phyloP scores from a whole-genome alignment of 2,888 invertebrate species.

The Escarpia spicata region DNA sequence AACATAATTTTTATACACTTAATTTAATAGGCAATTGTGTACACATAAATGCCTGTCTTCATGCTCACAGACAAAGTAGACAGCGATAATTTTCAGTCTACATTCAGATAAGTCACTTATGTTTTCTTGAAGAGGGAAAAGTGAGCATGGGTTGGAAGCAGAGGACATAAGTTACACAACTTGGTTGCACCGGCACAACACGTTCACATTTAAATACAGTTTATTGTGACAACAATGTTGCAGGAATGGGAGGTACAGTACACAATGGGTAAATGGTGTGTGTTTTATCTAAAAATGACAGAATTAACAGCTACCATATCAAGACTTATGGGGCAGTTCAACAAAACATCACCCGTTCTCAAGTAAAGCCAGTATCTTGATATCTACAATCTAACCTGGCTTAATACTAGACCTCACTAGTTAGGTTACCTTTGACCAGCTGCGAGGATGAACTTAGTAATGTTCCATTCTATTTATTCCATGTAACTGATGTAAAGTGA shows the following conservation, averaged over 20 bases:
- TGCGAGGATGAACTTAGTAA: too few relatives aligned
- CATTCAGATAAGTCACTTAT: neutral
- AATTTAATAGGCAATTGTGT: neutral
- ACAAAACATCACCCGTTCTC: neutral
- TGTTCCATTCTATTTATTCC: neutral
- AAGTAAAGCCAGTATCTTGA: slow-evolving; percentile 2
- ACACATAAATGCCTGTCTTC: neutral
- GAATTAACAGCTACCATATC: neutral
- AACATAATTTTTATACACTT: neutral
- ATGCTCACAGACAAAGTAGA: neutral
- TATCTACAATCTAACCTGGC: neutral
- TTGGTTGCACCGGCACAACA: neutral
- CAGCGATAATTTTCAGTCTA: neutral
- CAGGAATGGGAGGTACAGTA: neutral
- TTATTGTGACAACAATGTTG: neutral
- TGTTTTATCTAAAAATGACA: neutral
- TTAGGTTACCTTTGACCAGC: too few relatives aligned
- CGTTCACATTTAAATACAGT: neutral
- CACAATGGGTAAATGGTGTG: neutral
- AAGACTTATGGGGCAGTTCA: neutral
- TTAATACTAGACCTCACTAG: too few relatives aligned
- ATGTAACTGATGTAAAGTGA: neutral
- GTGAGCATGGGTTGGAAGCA: neutral
- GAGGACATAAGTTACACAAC: too few relatives aligned
- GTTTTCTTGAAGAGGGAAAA: neutral